Conservation (phyloP, 2,888 invertebrate species). For the Lampropteryx suffumata region DNA sequence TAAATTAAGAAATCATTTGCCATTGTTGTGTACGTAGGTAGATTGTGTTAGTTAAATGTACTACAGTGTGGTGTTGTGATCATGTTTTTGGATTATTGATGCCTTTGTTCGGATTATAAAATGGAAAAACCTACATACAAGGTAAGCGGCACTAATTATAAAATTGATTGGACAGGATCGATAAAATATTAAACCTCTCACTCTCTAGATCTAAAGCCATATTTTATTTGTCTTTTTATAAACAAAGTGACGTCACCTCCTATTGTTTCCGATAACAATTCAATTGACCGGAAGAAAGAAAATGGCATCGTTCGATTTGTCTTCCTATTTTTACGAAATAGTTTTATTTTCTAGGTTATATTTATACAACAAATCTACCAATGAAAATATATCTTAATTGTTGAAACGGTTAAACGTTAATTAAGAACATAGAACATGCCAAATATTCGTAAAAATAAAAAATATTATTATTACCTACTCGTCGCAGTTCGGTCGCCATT, state of each 20-base stretch:
- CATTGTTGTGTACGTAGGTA: conserved; percentile 52
- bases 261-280: conserved; percentile 48
- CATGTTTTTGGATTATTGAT: conserved; percentile 41
- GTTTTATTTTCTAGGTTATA: not conserved
- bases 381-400: no score
- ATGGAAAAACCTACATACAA: conserved; percentile 77
- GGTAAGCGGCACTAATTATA: conserved; percentile 44
- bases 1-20: conserved; percentile 60
- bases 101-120: conserved; percentile 56
- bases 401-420: no score
- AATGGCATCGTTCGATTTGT: not conserved
- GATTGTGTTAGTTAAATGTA: conserved; percentile 40
- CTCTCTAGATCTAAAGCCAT: not conserved
- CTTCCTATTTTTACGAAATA: not conserved
- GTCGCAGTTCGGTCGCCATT: conserved; percentile 37
- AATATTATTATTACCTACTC: conserved; percentile 32
- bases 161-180: not conserved
- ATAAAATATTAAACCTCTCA: not conserved
- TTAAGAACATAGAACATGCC: no score
- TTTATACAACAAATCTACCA: no score
- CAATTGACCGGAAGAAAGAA: conserved; percentile 21
- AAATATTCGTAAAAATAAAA: conserved; percentile 7
- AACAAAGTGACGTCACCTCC: conserved; percentile 53
- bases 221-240: conserved; percentile 28
- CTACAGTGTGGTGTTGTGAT: conserved; percentile 46